Base-by-base conservation (phyloP, 2,113 vertebrate species). In the Rhinopomastus cyanomelas region DNA sequence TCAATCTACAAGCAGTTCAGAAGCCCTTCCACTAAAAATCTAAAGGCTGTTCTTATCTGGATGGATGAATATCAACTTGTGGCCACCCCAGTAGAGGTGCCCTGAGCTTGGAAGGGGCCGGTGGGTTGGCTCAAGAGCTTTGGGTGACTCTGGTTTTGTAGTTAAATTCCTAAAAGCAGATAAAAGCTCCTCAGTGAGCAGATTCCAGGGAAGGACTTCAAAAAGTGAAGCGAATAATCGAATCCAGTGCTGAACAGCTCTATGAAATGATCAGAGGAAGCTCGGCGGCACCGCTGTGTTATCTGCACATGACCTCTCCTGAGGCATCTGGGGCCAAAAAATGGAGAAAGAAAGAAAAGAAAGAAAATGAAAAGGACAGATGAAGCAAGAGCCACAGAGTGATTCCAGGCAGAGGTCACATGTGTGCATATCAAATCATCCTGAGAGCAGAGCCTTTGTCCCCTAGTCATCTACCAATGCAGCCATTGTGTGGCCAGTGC, bases 401-500 rank as follows among this genome's bases (percentile, higher is more conserved):
- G 87, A 36, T 87, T 94, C 90, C 82, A 95, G 90, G 81, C 85
- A 95, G 93, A 96, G 86, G 90, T 93, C 94, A 85, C 88, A 85
- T 89, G 93, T 37, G 27, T 19, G 91, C 91, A 68, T 93, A 72
- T 79, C 76, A 89, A 95, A 92, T 81, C 66, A 52, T 29, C 85
- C 79, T 91, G 91, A 89, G 89, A 95, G 93, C 87, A 95, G 90
- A 0, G 74, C 77, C 89, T 95, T 96, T 97, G 96, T 97, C 96
- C 94, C 85, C 59, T 93, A 94, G 97, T 90, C 72, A 87, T 96
- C 92, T 96, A 92, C 96, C 97, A 97, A 97, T 94, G 95, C 96
- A 96, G 89, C 96, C 94, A 96, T 97, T 97, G 97, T 97, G 85
- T 95, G 42, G 87, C 80, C 42, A 64, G 96, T 89, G 94, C 97